Evolutionary conservation across 2,888 invertebrate genomes (phyloP).

Genomic region (Ormyrus rosae): DNA sequence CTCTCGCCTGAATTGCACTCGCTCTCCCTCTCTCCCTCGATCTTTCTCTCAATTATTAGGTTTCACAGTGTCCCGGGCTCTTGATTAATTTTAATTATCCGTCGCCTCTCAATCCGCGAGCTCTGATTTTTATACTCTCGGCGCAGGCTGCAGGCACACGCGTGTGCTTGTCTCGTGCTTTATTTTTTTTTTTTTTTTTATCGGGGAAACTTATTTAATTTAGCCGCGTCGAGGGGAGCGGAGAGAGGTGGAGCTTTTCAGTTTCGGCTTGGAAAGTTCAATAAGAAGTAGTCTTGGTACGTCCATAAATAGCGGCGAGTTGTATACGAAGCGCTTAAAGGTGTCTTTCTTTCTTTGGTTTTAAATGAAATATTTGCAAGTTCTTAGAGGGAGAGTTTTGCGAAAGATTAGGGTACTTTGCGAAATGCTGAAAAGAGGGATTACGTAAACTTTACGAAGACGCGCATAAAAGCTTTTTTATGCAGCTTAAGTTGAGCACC

Average conservation of each 20-base stretch:
- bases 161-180: background rate
- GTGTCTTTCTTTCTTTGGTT: background rate
- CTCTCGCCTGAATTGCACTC: constrained; percentile 3
- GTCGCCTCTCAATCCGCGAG: background rate
- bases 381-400: too few species aligned
- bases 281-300: too few species aligned
- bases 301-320: background rate
- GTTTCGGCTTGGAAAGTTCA: too few species aligned
- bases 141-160: background rate
- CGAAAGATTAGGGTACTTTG: too few species aligned
- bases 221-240: constrained; percentile 12
- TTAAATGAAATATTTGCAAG: too few species aligned
- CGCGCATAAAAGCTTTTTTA: too few species aligned
- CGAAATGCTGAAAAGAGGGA: too few species aligned
- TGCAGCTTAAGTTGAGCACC: too few species aligned
- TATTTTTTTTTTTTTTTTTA: background rate
- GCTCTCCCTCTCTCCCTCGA: background rate
- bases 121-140: background rate
- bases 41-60: constrained; percentile 27
- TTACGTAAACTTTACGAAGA: too few species aligned
- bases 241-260: background rate
- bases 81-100: constrained; percentile 27
- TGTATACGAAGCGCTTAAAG: background rate
- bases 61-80: background rate
- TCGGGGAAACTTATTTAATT: constrained; percentile 14